Evolutionary conservation across 2,797 vertebrate genomes (phyloP), one percentile per base, ranked within the genome.

Genomic region (Hydrophis major): DNA sequence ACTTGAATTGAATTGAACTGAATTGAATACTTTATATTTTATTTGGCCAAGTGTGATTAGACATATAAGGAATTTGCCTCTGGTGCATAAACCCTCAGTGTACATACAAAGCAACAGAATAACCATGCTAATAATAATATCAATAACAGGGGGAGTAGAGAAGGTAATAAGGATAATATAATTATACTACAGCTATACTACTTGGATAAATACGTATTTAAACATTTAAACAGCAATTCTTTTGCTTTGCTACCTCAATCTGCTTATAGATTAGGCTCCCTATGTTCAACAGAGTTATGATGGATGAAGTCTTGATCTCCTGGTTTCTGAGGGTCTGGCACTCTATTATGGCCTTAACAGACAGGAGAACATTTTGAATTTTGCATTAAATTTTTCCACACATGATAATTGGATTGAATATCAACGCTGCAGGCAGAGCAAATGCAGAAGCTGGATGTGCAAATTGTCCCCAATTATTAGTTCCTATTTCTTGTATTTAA

Each of bases 211-310:
- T 37, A 37, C 2, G 14, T 14, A 32, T 69, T 32, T 60, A 60
- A 60, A 60, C 91, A 25, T 0, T 0, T 56, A 66, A 60, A 74
- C 94, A 94, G 93, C 93, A 13, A 93, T 3, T 3, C 87, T 92
- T 92, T 90, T 78, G 93, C 92, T 91, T 27, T 63, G 25, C 86
- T 93, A 89, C 88, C 55, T 60, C 90, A 90, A 91, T 94, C 28
- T 20, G 66, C 20, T 92, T 50, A 66, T 90, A 95, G 96, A 93
- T 94, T 95, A 95, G 50, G 11, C 87, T 89, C 4, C 16, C 56
- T 4, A 14, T 47, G 83, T 92, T 92, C 91, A 91, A 22, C 47
- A 92, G 88, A 57, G 14, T 89, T 93, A 32, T 4, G 89, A 13
- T 92, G 87, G 4, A 2, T 16, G 91, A 94, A 92, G 93, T 92